Conservation (phyloP, 1,140 invertebrate genomes). For the Brachionus sp. region DNA sequence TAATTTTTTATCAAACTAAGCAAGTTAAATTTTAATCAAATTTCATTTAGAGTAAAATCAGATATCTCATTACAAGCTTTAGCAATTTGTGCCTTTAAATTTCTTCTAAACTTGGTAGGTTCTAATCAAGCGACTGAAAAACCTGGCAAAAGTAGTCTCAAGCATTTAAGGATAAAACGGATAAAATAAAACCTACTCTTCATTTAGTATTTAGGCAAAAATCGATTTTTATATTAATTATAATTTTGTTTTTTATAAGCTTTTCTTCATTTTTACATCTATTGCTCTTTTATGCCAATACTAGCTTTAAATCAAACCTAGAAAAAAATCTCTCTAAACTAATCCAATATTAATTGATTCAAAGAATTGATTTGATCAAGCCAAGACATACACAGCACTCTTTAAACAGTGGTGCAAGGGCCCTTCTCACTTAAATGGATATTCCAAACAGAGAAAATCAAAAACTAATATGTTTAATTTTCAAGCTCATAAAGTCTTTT, state of each 20-base stretch:
- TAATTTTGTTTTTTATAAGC: not conserved
- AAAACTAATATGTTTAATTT: not conserved
- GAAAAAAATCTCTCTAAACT: too few relatives aligned
- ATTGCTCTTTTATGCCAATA: not conserved
- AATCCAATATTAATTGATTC: not conserved
- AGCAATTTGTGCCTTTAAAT: not conserved
- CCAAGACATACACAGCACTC: not conserved
- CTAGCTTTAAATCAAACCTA: too few relatives aligned
- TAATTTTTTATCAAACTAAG: not conserved
- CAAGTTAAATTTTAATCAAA: not conserved
- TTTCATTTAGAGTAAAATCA: not conserved
- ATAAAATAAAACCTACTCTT: not conserved
- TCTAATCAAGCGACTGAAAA: not conserved
- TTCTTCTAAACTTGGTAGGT: not conserved
- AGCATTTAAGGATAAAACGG: not conserved
- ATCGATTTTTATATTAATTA: not conserved
- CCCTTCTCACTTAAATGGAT: not conserved
- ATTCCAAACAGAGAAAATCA: not conserved
- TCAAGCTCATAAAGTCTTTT: not conserved
- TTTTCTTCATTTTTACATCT: not conserved
- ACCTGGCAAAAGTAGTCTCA: not conserved
- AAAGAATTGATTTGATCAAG: not conserved
- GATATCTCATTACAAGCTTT: not conserved
- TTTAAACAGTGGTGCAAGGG: not conserved
- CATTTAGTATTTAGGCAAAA: not conserved